These are phyloP conservation scores for Nomada flava DNA, from an alignment of 2,888 invertebrate genomes.

Conservation along the genomic window DNA sequence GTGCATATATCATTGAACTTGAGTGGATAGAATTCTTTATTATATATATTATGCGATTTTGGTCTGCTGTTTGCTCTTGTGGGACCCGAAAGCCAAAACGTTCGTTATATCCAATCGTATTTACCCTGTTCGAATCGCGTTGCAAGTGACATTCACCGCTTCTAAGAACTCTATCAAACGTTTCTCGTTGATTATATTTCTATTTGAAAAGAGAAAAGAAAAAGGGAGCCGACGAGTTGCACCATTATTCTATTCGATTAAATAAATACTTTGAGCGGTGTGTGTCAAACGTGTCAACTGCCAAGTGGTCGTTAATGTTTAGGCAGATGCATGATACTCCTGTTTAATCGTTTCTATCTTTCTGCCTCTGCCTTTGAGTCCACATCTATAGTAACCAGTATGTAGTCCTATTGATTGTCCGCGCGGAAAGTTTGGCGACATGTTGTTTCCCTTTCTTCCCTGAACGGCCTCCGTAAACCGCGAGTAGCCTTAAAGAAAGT, in stretches of 20 bases:
- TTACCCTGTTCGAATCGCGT: constrained; percentile 48
- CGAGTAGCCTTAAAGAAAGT: constrained; percentile 25
- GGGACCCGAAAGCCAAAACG: constrained; percentile 66
- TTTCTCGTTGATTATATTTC: background rate
- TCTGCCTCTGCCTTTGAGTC: constrained; percentile 66
- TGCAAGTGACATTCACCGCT: constrained; percentile 62
- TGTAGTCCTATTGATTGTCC: constrained; percentile 61
- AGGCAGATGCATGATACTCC: constrained; percentile 77
- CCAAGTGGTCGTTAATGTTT: constrained; percentile 72
- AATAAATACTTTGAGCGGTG: constrained; percentile 63
- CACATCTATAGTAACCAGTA: constrained; percentile 60
- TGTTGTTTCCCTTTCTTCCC: constrained; percentile 38
- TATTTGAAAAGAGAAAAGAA: no score
- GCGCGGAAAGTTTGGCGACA: constrained; percentile 56
- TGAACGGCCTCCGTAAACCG: constrained; percentile 25
- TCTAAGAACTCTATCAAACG: constrained; percentile 1
- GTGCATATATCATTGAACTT: constrained; percentile 72
- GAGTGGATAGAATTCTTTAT: constrained; percentile 46
- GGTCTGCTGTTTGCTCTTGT: constrained; percentile 76
- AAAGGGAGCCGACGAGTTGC: no score
- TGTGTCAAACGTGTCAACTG: constrained; percentile 63
- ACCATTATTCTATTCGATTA: background rate
- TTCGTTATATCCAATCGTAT: constrained; percentile 56
- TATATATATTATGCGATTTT: constrained; percentile 65
- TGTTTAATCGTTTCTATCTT: constrained; percentile 70